Percentiles rank a stretch among this genome's conserved stretches.
Evolutionary conservation across 2,888 invertebrate species (phyloP).

Genomic region (Leptothorax acervorum): DNA sequence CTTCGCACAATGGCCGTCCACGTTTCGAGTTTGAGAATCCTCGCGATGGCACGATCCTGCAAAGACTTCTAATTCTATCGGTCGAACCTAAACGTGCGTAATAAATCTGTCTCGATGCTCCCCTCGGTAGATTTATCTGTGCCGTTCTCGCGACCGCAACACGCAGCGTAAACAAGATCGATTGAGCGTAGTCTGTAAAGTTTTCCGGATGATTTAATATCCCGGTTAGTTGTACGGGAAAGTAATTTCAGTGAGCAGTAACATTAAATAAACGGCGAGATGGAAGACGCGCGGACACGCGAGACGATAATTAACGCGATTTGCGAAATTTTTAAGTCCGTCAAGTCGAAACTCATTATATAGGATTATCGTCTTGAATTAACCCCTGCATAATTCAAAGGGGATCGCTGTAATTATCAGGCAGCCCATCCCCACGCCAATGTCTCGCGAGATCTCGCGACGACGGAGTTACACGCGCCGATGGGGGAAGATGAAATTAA

Average conservation of each 20-base stretch:
- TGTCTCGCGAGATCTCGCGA: conserved; percentile 39
- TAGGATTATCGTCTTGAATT: conserved; percentile 4
- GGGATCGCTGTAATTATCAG: conserved; percentile 22
- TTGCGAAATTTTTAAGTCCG: conserved; percentile 18
- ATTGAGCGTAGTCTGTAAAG: conserved; percentile 53
- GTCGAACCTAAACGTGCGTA: conserved; percentile 44
- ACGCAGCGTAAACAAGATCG: conserved; percentile 53
- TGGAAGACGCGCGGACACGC: background rate
- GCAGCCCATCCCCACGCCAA: background rate
- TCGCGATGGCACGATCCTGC: conserved; percentile 15
- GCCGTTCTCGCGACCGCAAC: conserved; percentile 51
- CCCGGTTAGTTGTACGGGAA: conserved; percentile 43
- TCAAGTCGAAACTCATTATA: background rate
- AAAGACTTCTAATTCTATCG: conserved; percentile 49
- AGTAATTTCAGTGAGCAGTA: conserved; percentile 43
- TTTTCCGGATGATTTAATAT: conserved; percentile 56
- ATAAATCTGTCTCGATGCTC: conserved; percentile 49
- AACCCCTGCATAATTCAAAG: conserved; percentile 18
- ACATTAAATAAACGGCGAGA: conserved; percentile 33
- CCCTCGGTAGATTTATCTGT: conserved; percentile 46
- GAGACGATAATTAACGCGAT: conserved; percentile 10
- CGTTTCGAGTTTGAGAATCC: conserved; percentile 20
- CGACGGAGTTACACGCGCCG: conserved; percentile 28
- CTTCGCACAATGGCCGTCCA: background rate
- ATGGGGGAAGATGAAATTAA: conserved; percentile 45